Conservation (phyloP, 2,797 vertebrate species). For the Sebastiscus albofasciatus region DNA sequence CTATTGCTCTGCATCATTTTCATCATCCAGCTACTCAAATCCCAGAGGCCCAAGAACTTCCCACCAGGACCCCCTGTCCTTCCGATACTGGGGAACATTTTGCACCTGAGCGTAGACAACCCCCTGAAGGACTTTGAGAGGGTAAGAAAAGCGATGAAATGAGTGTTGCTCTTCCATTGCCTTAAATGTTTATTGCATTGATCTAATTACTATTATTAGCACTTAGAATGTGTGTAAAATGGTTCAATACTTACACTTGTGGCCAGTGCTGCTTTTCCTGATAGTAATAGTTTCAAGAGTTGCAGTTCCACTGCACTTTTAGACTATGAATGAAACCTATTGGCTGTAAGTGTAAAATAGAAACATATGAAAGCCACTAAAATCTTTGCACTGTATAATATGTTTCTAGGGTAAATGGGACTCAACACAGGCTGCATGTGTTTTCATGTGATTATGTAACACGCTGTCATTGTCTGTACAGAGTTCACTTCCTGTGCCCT, state of each 20-base stretch:
- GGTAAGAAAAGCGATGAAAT: conserved; percentile 33
- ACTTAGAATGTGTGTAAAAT: neutral
- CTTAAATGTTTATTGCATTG: neutral
- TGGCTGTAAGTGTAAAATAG: neutral
- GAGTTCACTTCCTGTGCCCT: neutral
- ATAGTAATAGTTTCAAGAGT: neutral
- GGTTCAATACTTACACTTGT: neutral
- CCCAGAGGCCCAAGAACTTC: conserved; percentile 66
- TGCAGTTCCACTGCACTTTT: neutral
- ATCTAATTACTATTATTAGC: neutral
- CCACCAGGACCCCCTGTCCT: conserved; percentile 62
- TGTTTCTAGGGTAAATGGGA: neutral
- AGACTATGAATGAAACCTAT: neutral
- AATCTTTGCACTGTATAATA: neutral
- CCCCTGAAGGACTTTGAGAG: conserved; percentile 67
- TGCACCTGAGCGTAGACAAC: conserved; percentile 55
- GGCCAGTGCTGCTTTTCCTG: neutral
- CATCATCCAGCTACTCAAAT: conserved; percentile 48
- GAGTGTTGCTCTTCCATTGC: neutral
- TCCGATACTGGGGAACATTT: conserved; percentile 63
- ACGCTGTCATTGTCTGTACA: neutral
- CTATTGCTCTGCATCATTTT: conserved; percentile 44
- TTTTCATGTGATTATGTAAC: neutral
- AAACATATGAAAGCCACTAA: neutral
- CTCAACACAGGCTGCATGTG: neutral